Conservation (phyloP, 1,140 invertebrate species). For the Euwallacea similis region DNA sequence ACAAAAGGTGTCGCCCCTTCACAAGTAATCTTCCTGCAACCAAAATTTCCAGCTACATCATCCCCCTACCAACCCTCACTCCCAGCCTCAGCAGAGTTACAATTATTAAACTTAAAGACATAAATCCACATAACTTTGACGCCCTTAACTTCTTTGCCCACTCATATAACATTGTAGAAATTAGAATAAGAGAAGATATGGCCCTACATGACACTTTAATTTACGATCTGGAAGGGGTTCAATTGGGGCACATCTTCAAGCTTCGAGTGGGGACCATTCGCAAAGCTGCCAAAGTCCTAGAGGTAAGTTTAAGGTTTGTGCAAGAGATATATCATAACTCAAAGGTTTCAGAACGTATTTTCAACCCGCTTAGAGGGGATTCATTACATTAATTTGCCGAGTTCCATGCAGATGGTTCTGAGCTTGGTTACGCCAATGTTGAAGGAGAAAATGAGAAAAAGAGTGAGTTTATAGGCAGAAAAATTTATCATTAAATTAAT, state of each 20-base stretch:
- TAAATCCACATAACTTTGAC: conserved; percentile 32
- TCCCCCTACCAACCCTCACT: conserved; percentile 38
- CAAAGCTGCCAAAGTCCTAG: conserved; percentile 33
- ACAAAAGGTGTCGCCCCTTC: neutral
- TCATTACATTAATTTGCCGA: conserved; percentile 59
- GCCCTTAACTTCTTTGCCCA: conserved; percentile 33
- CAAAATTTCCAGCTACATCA: conserved; percentile 28
- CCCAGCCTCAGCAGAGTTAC: conserved; percentile 32
- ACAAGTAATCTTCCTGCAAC: neutral
- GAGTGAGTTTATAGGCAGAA: conserved; percentile 51
- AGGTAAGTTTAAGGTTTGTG: conserved; percentile 27
- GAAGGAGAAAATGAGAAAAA: conserved; percentile 56
- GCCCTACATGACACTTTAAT: conserved; percentile 32
- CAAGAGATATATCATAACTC: neutral
- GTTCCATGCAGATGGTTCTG: conserved; percentile 57
- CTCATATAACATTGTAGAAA: conserved; percentile 37
- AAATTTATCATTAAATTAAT: neutral
- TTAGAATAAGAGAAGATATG: conserved; percentile 38
- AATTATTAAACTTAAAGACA: conserved; percentile 31
- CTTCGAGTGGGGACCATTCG: conserved; percentile 24
- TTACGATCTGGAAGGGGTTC: conserved; percentile 37
- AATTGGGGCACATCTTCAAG: conserved; percentile 33
- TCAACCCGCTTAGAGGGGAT: conserved; percentile 59
- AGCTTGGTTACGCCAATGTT: conserved; percentile 57
- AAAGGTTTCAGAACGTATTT: conserved; percentile 53